These are phyloP conservation scores for Ips typographus DNA, from an alignment of 1,140 invertebrate genomes.

Conservation along the genomic window DNA sequence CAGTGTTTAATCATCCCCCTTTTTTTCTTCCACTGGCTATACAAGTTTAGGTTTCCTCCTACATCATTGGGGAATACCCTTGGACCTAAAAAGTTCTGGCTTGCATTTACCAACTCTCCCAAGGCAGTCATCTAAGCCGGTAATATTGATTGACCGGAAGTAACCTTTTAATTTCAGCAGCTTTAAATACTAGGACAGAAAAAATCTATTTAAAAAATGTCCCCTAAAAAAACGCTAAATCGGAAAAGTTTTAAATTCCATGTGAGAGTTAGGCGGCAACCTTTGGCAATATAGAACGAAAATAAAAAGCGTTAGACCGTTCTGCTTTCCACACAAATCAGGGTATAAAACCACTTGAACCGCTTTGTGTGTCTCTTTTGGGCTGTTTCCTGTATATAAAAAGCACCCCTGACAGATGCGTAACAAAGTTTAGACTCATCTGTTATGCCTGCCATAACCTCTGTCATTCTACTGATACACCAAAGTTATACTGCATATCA, in stretches of 20 bases:
- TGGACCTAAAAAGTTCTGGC: too few species aligned
- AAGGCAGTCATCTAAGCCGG: too few species aligned
- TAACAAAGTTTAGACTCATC: conserved; percentile 13
- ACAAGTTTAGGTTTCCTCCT: too few species aligned
- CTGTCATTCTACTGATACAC: not conserved
- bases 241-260: not conserved
- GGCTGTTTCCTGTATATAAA: conserved; percentile 26
- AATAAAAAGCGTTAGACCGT: conserved; percentile 23
- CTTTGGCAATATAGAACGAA: conserved; percentile 7
- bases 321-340: conserved; percentile 19
- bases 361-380: conserved; percentile 27
- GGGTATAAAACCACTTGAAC: conserved; percentile 10
- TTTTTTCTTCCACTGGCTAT: too few species aligned
- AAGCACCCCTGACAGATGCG: conserved; percentile 28
- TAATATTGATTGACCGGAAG: too few species aligned
- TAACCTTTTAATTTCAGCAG: too few species aligned
- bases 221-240: not conserved
- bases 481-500: too few species aligned
- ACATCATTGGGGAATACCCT: too few species aligned
- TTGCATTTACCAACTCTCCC: too few species aligned
- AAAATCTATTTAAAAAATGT: not conserved
- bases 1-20: too few species aligned
- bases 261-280: conserved; percentile 3
- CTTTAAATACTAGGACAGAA: not conserved
- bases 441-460: conserved; percentile 2